phyloP scores from a whole-genome alignment of 2,113 vertebrate species.

The Lampris incognitus region DNA sequence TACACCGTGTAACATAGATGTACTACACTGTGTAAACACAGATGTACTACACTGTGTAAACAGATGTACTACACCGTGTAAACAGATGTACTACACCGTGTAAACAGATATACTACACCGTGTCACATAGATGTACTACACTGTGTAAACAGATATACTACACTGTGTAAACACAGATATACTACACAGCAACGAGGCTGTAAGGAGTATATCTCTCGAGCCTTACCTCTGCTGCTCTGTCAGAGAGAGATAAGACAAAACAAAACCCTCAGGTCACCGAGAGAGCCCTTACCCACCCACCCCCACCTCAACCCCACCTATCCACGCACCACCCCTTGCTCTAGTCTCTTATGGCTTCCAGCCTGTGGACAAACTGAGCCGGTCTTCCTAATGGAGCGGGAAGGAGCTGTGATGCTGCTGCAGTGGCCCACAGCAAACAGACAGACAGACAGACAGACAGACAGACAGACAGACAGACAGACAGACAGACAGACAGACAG shows the following conservation, averaged over 20 bases:
- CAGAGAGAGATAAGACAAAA: constrained; percentile 33
- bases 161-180: no score
- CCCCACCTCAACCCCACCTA: background rate
- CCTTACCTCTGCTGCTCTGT: background rate
- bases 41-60: no score
- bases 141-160: no score
- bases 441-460: constrained; percentile 33
- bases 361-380: constrained; percentile 48
- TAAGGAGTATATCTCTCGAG: no score
- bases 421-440: constrained; percentile 47
- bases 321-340: background rate
- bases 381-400: constrained; percentile 7
- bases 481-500: constrained; percentile 33
- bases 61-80: no score
- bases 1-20: no score
- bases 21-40: background rate
- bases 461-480: constrained; percentile 38
- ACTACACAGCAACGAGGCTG: no score
- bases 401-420: constrained; percentile 19
- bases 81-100: no score
- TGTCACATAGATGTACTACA: background rate
- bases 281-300: constrained; percentile 20
- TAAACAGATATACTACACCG: no score
- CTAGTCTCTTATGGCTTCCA: constrained; percentile 25
- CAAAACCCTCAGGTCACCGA: constrained; percentile 38